Percentiles rank a stretch among this genome's conserved stretches.
These are phyloP conservation scores for Lamellibrachia columna DNA, from an alignment of 2,888 invertebrate species.

Conservation along the genomic window DNA sequence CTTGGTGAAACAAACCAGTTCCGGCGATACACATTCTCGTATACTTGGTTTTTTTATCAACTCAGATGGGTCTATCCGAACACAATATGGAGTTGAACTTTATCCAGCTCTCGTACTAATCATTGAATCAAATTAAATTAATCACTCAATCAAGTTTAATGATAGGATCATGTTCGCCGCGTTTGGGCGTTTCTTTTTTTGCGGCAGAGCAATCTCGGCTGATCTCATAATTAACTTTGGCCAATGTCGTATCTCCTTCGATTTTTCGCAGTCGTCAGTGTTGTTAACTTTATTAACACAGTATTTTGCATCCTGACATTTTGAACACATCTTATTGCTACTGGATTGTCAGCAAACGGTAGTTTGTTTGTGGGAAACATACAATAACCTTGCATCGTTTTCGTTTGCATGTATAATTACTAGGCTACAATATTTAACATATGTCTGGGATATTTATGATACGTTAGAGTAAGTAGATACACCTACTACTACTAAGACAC, in stretches of 20 bases:
- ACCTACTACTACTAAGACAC: too few species aligned
- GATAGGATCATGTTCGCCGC: background rate
- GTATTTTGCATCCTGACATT: background rate
- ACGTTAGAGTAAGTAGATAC: background rate
- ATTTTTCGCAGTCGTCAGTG: background rate
- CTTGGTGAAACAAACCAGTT: too few species aligned
- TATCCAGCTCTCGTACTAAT: background rate
- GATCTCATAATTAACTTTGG: background rate
- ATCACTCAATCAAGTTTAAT: background rate
- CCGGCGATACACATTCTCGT: too few species aligned
- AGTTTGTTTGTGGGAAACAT: background rate
- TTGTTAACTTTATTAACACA: background rate
- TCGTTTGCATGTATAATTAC: background rate
- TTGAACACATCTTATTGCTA: background rate
- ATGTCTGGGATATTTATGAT: background rate
- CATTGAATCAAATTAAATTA: background rate
- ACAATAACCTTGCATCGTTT: background rate
- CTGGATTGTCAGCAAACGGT: background rate
- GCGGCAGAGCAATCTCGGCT: background rate
- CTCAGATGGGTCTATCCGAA: too few species aligned
- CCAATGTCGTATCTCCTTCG: background rate
- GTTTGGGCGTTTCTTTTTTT: background rate
- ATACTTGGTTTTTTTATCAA: too few species aligned
- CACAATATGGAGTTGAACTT: too few species aligned
- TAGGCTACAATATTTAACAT: background rate